These are phyloP conservation scores for Coboldia fuscipes DNA, from an alignment of 1,140 invertebrate species.

Conservation along the genomic window DNA sequence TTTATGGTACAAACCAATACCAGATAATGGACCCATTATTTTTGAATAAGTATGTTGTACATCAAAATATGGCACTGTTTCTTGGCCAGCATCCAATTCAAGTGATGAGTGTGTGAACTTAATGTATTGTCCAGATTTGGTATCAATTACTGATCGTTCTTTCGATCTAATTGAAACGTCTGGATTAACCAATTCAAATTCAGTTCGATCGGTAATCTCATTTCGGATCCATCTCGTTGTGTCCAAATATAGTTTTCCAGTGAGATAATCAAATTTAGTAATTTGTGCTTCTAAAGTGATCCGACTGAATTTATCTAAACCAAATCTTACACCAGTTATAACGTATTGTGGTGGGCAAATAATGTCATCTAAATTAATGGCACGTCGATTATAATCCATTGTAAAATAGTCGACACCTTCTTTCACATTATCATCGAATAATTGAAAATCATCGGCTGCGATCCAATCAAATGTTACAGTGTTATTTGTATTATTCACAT, in stretches of 20 bases:
- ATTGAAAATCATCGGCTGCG: neutral
- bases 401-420: constrained; percentile 43
- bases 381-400: constrained; percentile 39
- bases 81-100: constrained; percentile 51
- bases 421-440: constrained; percentile 11
- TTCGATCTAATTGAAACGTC: constrained; percentile 37
- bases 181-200: constrained; percentile 30
- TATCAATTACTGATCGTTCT: constrained; percentile 30
- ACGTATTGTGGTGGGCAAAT: neutral
- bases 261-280: constrained; percentile 11
- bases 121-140: constrained; percentile 41
- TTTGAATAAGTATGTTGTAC: constrained; percentile 37
- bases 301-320: constrained; percentile 45
- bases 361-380: neutral
- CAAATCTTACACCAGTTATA: constrained; percentile 34
- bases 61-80: constrained; percentile 59
- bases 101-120: constrained; percentile 45
- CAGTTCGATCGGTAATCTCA: constrained; percentile 24
- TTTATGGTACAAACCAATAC: constrained; percentile 53
- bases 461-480: neutral
- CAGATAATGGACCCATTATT: constrained; percentile 21
- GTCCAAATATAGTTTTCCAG: constrained; percentile 30
- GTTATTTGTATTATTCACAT: too few species aligned
- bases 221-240: constrained; percentile 50
- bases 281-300: constrained; percentile 32